Evolutionary conservation across 2,888 invertebrate genomes (phyloP).

Genomic region (Beris chalybata): DNA sequence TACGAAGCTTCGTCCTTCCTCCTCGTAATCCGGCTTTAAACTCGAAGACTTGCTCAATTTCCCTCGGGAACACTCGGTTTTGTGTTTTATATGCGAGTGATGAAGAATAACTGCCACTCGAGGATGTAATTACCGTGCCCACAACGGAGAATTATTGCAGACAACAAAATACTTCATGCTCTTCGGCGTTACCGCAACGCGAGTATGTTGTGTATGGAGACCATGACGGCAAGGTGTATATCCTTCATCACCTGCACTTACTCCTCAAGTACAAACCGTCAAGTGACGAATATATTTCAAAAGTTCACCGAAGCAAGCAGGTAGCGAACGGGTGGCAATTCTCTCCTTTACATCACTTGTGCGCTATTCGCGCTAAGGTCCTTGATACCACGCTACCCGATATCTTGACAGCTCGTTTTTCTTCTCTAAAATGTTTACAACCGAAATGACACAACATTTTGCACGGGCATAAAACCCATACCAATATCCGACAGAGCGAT

Average conservation of each 20-base stretch:
- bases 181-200: background rate
- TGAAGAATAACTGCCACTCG: slow-evolving; percentile 20
- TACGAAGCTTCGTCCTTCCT: too few relatives aligned
- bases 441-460: slow-evolving; percentile 5
- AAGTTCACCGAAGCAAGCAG: background rate
- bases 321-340: background rate
- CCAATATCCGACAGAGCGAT: background rate
- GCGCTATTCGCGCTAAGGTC: slow-evolving; percentile 3
- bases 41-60: background rate
- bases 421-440: slow-evolving; percentile 4
- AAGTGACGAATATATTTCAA: slow-evolving; percentile 11
- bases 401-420: slow-evolving; percentile 22
- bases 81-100: background rate
- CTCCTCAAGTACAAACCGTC: slow-evolving; percentile 2
- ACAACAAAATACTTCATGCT: slow-evolving; percentile 7
- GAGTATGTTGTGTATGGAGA: too few relatives aligned
- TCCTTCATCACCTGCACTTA: slow-evolving; percentile 23
- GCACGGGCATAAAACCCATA: slow-evolving; percentile 1
- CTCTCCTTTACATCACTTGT: background rate
- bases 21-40: too few relatives aligned
- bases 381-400: slow-evolving; percentile 14
- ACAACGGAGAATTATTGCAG: slow-evolving; percentile 16
- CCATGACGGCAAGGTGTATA: slow-evolving; percentile 14
- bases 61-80: background rate
- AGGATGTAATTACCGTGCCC: slow-evolving; percentile 14